A percentile compares a stretch with the other conserved stretches of the same genome.
These are phyloP conservation scores for Porites divaricata DNA, from an alignment of 92 coral and sea anemone species.

Conservation along the genomic window DNA sequence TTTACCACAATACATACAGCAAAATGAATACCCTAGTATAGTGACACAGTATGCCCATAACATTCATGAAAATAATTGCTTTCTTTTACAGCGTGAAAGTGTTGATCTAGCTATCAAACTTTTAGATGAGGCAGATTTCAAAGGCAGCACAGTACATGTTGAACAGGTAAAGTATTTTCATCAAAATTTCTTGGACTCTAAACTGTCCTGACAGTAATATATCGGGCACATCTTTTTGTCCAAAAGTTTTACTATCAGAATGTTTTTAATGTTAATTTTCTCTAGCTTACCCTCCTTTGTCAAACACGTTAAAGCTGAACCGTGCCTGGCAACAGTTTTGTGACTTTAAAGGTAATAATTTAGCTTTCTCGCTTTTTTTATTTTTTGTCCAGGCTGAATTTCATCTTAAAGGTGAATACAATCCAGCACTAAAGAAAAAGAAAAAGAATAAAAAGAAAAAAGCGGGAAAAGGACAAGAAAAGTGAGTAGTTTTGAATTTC, in stretches of 20 bases:
- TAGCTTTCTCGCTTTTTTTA: not conserved
- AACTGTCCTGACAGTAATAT: no score
- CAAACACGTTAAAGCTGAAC: no score
- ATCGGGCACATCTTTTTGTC: no score
- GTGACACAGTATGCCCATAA: no score
- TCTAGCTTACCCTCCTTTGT: no score
- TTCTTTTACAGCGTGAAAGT: slow-evolving; percentile 83
- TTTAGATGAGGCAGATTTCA: slow-evolving; percentile 87
- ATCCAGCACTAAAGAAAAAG: slow-evolving; percentile 96
- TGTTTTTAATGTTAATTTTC: no score
- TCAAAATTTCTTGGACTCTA: no score
- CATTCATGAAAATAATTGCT: not conserved
- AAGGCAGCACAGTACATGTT: slow-evolving; percentile 77
- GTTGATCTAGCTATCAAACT: slow-evolving; percentile 89
- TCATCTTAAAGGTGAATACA: slow-evolving; percentile 87
- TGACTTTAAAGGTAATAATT: not conserved
- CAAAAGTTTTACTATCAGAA: no score
- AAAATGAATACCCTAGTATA: no score
- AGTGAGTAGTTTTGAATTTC: slow-evolving; percentile 43
- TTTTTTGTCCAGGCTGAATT: slow-evolving; percentile 80
- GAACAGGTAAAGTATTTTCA: slow-evolving; percentile 71
- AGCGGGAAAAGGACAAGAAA: slow-evolving; percentile 86
- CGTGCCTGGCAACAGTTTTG: no score
- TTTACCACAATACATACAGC: no score
- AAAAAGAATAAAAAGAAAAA: slow-evolving; percentile 96